Conservation (phyloP, 2,113 vertebrate genomes). For the Ivindomyrus marchei region DNA sequence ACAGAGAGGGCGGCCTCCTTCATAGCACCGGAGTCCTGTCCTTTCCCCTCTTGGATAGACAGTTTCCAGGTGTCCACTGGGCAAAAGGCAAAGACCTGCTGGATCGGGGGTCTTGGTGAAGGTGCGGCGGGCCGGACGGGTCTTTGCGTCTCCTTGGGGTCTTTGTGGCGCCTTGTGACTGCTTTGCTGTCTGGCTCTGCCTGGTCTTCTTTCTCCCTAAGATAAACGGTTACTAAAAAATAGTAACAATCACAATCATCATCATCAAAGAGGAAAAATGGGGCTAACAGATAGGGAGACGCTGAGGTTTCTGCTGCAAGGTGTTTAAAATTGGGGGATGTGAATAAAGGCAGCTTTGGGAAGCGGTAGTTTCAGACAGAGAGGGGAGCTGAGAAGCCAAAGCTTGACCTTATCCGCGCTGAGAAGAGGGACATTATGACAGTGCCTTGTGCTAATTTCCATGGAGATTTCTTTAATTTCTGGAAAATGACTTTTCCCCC, state of each 20-base stretch:
- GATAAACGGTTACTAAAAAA: background rate
- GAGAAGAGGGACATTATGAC: conserved; percentile 94
- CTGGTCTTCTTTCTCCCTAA: background rate
- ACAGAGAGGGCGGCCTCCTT: background rate
- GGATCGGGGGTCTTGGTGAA: background rate
- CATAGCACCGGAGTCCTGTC: background rate
- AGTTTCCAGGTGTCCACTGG: background rate
- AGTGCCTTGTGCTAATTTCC: conserved; percentile 99
- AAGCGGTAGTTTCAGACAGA: conserved; percentile 47
- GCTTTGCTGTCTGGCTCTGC: background rate
- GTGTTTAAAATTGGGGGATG: background rate
- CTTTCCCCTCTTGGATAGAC: background rate
- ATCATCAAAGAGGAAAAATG: background rate
- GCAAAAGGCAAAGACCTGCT: background rate
- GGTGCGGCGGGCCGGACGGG: background rate
- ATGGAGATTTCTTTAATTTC: conserved; percentile 99
- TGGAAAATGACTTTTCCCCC: conserved; percentile 78
- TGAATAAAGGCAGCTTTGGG: conserved; percentile 6
- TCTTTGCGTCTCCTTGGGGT: background rate
- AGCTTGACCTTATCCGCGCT: conserved; percentile 87
- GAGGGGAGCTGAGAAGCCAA: conserved; percentile 75
- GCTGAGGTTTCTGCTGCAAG: background rate
- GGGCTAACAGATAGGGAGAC: background rate
- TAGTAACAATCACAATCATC: background rate
- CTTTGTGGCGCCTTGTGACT: background rate